phyloP scores from a whole-genome alignment of 2,113 vertebrate species.

The Hippotragus niger region DNA sequence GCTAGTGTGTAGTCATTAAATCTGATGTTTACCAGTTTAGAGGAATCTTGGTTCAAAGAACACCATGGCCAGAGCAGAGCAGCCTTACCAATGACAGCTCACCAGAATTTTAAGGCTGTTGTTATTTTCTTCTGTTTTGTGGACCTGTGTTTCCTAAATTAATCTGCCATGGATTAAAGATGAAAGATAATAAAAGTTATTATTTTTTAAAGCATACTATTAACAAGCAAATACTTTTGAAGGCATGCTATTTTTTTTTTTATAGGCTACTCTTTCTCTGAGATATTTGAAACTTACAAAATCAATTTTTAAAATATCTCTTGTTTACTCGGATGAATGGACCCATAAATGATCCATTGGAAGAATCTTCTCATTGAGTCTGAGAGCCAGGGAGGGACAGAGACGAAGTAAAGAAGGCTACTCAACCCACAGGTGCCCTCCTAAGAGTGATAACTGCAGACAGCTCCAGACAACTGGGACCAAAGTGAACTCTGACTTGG shows the following conservation, averaged over 20 bases:
- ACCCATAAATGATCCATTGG: background rate
- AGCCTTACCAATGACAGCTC: background rate
- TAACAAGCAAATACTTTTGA: background rate
- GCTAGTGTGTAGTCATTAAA: background rate
- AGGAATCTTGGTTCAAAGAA: background rate
- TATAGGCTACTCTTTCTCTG: background rate
- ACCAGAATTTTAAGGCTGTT: background rate
- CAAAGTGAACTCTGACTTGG: background rate
- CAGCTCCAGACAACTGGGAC: background rate
- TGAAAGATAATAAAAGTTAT: background rate
- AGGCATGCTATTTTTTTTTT: background rate
- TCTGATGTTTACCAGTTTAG: background rate
- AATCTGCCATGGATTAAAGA: background rate
- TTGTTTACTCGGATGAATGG: background rate
- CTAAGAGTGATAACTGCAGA: background rate
- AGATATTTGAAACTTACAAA: conserved; percentile 8
- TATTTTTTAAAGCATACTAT: background rate
- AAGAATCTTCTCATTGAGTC: background rate
- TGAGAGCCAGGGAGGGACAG: background rate
- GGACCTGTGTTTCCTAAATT: conserved; percentile 12
- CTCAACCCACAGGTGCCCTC: background rate
- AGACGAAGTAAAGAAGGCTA: background rate
- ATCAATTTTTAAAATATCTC: background rate
- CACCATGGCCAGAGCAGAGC: background rate
- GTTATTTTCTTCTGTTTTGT: conserved; percentile 10